Base-by-base conservation (phyloP, 2,888 invertebrate genomes). In the Aporophyla nigra region DNA sequence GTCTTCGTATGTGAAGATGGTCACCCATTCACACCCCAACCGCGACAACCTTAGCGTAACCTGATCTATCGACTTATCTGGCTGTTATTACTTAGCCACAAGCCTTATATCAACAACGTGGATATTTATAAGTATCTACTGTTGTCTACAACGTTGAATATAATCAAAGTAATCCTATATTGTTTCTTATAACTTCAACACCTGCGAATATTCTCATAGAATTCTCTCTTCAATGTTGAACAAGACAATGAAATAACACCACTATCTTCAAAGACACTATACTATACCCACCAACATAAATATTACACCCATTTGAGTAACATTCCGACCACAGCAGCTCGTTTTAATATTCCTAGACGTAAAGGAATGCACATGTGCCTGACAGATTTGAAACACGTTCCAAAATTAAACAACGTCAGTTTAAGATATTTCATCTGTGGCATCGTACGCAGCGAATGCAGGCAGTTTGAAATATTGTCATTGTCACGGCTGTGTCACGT, bases 361-460 rank as follows among this genome's bases (percentile, higher is more conserved):
- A 66, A 66, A 74, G 70, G 78, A 80, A 71, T 66, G 78, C 88
- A 85, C 79, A 85, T 87, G 88, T 70, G 85, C 68, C 54, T 81
- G 86, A 82, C 86, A 82, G 80, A 77, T 88, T 88, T 78, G 74
- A 81, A 83, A 85, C 86, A 83, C 76, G 83, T 71, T 82, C 83
- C 43, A 62, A 89, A 89, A 89, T 89, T 89, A 89, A 89, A 89
- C 88, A 85, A 86, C 69, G 87, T 82, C 87, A 78, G 86, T 77
- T 73, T 82, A 80, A 85, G 80, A 87, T 83, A 83, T 87, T 83
- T 78, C 82, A 80, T 72, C 67, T 76, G 78, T 70, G 76, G 81
- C 54, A 62, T 66, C 69, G 75, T 62, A 75, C 73, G 79, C 72
- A 77, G 62, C n/a, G 59, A 77, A 86, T 80, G 82, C 84, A 85